These are phyloP conservation scores for Alligator sinensis DNA, from an alignment of 2,113 vertebrate genomes.

Conservation along the genomic window DNA sequence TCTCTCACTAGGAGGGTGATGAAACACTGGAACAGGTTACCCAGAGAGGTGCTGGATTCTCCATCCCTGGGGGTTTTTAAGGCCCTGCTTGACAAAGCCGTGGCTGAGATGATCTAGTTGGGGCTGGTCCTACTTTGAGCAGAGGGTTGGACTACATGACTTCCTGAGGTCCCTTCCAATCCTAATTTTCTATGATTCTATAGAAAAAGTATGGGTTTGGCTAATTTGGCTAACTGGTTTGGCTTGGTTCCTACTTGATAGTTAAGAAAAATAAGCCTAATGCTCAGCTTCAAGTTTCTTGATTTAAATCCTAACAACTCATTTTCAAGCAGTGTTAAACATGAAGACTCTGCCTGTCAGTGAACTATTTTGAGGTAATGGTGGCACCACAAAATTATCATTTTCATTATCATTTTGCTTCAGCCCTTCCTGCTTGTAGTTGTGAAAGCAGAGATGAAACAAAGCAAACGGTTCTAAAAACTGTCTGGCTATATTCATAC, in stretches of 20 bases:
- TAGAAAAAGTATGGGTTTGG: neutral
- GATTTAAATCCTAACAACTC: neutral
- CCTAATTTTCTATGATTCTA: no score
- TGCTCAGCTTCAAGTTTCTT: neutral
- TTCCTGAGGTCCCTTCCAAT: no score
- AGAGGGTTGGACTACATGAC: no score
- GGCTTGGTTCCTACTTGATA: neutral
- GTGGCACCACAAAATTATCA: neutral
- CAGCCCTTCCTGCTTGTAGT: neutral
- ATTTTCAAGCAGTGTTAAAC: neutral
- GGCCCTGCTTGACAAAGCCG: no score
- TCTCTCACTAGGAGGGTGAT: no score
- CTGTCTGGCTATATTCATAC: neutral
- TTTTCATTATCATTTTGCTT: neutral
- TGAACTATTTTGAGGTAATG: neutral
- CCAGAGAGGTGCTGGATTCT: no score
- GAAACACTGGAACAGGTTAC: no score
- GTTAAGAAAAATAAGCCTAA: neutral
- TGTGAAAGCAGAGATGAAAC: neutral
- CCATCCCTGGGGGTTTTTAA: no score
- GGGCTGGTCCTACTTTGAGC: no score
- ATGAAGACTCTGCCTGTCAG: neutral
- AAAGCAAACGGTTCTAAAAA: neutral
- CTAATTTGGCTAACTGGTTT: neutral
- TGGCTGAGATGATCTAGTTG: no score